Base-by-base conservation (phyloP, 2,888 invertebrate genomes). In the Synergus itoensis region DNA sequence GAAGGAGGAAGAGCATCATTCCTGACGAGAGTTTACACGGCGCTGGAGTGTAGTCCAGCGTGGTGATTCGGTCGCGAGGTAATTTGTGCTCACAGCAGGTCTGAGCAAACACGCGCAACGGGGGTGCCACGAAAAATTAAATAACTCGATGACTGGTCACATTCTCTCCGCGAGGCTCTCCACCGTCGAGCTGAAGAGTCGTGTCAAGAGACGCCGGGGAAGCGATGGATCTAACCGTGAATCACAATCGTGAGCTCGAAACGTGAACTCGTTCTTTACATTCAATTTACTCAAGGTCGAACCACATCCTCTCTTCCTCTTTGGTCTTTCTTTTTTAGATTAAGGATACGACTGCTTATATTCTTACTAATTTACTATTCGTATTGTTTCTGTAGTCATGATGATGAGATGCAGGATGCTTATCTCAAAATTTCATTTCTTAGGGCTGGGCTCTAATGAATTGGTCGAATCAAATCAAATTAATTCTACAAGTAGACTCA, bases 71-170 rank as follows among this genome's bases (percentile, higher is more conserved):
- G 92, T 93, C 93, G 93, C 93, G 93, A 94, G 93, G 93, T 93
- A 94, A 94, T 94, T 94, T 94, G 94, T 94, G 94, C 93, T 93
- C 94, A 91, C 94, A 94, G 94, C 94, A 90, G 94, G 94, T 91
- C 92, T 93, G 93, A 93, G 93, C 93, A 94, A 94, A 94, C 94
- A 93, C 91, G 92, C 93, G 89, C 92, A 89, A 90, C 91, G 89
- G 92, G 92, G 92, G 91, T 89, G 90, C 90, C 85, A 89, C 89
- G 92, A 93, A 93, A 92, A 93, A 93, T 92, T 93, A 93, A 94
- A 94, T 93, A 93, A 93, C 93, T 92, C 93, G 93, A 94, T 94
- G 94, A 94, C 94, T 93, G 93, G 92, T 93, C 94, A 93, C 93
- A 94, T 94, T 94, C 93, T 92, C 88, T 91, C 88, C 91, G 91